phyloP scores from a whole-genome alignment of 2,797 vertebrate species.

The Paguma larvata region DNA sequence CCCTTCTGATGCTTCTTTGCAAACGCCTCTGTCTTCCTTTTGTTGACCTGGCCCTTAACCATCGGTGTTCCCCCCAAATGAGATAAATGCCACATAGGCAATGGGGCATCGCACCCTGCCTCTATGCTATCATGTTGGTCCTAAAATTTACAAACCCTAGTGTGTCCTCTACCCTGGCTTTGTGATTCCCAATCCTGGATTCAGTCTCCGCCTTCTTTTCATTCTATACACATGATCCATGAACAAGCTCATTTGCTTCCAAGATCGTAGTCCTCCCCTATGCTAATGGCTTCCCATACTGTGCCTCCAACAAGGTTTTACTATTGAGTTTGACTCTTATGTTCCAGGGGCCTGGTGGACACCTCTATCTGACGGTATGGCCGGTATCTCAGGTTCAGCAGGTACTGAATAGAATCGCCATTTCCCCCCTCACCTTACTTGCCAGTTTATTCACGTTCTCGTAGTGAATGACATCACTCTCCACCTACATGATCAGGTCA shows the following conservation, averaged over 20 bases:
- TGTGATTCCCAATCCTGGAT: background rate
- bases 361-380: background rate
- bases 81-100: accelerated
- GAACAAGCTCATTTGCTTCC: background rate
- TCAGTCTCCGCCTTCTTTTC: background rate
- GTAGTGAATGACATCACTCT: background rate
- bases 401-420: background rate
- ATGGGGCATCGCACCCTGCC: accelerated
- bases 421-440: background rate
- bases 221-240: background rate
- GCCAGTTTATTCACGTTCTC: background rate
- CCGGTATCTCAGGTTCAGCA: background rate
- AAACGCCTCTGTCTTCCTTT: background rate
- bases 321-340: background rate
- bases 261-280: background rate
- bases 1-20: background rate
- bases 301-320: background rate
- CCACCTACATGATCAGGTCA: background rate
- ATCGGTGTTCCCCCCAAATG: no score
- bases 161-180: background rate
- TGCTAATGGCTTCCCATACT: background rate
- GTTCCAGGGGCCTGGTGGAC: background rate
- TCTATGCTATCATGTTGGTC: background rate
- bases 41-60: background rate
- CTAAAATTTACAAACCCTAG: background rate